Evolutionary conservation across 2,888 invertebrate genomes (phyloP), one percentile per base, ranked within the genome.

Genomic region (Galerucella pusilla): DNA sequence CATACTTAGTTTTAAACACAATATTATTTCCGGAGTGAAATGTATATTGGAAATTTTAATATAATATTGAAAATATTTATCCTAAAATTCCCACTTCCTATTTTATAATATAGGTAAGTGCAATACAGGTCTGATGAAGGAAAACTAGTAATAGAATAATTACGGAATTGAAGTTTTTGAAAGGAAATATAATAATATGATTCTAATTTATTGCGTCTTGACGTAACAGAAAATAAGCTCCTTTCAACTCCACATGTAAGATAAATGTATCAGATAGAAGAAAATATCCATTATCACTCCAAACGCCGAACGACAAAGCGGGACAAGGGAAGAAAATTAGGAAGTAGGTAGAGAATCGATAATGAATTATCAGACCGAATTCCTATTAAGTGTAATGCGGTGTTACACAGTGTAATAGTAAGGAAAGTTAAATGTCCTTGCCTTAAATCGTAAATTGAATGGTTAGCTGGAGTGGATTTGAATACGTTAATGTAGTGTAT

Each of bases 281-380:
- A 1, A n/a, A n/a, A 61, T 69, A 46, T 63, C 52, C 61, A 25
- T 35, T 46, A 49, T 52, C 61, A 28, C 61, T 61, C 16, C 60
- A 28, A n/a, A 28, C 69, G 16, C 49, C 25, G 61, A 60, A 61
- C 35, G 69, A 61, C 69, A 69, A 63, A 28, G 46, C 11, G 10
- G 28, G 35, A 28, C n/a, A 16, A 46, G 61, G 25, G n/a, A 64
- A 35, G 14, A 59, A 52, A 63, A 54, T 16, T 14, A 35, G 25
- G 52, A 42, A 12, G 16, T 35, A 63, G 52, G 7, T 3, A 49
- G 54, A 64, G 42, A 42, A 28, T 54, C 64, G 70, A 70, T 70
- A 70, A 70, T 70, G 70, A 64, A 70, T 42, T 63, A 70, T 70
- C 64, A 63, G 28, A 64, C 14, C 52, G 63, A 70, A 70, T 70